Evolutionary conservation across 2,888 invertebrate species (phyloP), one percentile per base, ranked within the genome.

Genomic region (Cheilosia impressa): DNA sequence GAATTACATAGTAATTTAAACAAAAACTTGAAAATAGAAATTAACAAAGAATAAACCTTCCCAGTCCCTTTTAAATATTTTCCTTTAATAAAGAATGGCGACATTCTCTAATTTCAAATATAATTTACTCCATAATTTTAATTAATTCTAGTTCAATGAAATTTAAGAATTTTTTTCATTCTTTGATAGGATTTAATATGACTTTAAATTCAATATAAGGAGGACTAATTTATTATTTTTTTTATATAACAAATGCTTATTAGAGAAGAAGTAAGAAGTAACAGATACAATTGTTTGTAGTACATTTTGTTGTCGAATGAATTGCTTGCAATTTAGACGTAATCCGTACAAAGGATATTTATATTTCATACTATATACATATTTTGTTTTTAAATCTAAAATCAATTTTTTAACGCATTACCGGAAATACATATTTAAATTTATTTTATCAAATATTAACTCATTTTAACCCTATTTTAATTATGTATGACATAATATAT

Each of bases 221-320:
- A 19, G n/a, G 66, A 66, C 50, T 66, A 31, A 66, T 66, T 76
- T 66, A 66, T 66, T 76, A 66, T 66, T 76, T 66, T 38, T 66
- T 50, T 60, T 65, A 63, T 24, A 19, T 13, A 58, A 52, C 50
- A 52, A 47, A 41, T 45, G 55, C 43, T 31, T 57, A 31, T 19
- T 22, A 58, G 41, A 58, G 52, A 27, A 31, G 53, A 34, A 31
- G 6, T 15, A 15, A n/a, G 15, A 19, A 58, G 47, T 17, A 50
- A n/a, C n/a, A 50, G 9, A 5, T 2, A 27, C 22, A 65, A 15
- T 60, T 53, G 22, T 60, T 24, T 50, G 50, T 57, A 5, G 17
- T 22, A 55, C 55, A 7, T 68, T 52, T 58, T 45, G 41, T 55
- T 55, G 45, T 53, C 31, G 13, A 63, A 22, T 62, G 6, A 78